A percentile compares a stretch with the other conserved stretches of the same genome.
Conservation (phyloP, 2,888 invertebrate species). For the Metacarcinus magister region DNA sequence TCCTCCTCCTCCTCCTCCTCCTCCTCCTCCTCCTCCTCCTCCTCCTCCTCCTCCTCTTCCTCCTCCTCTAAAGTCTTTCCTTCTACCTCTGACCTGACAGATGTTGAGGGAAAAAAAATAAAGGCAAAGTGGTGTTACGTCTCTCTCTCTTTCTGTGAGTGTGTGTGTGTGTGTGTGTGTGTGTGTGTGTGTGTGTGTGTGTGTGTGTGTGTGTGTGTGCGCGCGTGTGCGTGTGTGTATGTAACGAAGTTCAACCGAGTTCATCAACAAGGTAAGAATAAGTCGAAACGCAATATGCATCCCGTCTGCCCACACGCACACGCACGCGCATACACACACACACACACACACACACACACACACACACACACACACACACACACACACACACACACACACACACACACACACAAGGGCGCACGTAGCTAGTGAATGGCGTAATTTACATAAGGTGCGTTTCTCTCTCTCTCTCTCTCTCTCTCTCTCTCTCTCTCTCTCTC, state of each 20-base stretch:
- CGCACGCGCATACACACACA: background rate
- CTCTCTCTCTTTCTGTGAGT: background rate
- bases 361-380: constrained; percentile 57
- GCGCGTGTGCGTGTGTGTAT: background rate
- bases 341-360: background rate
- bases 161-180: background rate
- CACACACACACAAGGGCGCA: background rate
- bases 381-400: constrained; percentile 55
- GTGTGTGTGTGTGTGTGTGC: background rate
- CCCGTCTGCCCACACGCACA: background rate
- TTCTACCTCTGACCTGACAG: too few species aligned
- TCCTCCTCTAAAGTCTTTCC: too few species aligned
- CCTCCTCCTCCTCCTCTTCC: too few species aligned
- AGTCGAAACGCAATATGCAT: background rate
- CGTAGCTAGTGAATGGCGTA: background rate
- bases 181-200: background rate
- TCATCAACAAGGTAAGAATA: background rate
- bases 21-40: too few species aligned
- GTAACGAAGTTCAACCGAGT: background rate
- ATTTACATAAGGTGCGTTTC: background rate
- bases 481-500: constrained; percentile 2
- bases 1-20: too few species aligned
- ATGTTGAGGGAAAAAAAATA: too few species aligned
- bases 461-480: constrained; percentile 7
- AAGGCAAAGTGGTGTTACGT: too few species aligned